Evolutionary conservation across 2,888 invertebrate genomes (phyloP).

Genomic region (Alcis repandata): DNA sequence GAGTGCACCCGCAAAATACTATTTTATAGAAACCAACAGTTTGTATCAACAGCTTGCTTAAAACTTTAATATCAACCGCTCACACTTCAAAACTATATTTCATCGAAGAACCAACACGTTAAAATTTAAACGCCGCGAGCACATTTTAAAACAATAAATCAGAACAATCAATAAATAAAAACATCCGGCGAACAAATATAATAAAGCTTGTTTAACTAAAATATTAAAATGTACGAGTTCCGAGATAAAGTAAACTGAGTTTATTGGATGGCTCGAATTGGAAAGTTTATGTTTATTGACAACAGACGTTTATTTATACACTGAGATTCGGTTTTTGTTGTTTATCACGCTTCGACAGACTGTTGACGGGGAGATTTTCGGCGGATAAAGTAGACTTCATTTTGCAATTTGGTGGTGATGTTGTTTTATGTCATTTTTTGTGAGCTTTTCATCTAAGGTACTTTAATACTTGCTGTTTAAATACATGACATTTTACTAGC

Average conservation of each 20-base stretch:
- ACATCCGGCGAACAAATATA: conserved; percentile 8
- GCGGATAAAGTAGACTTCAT: too few relatives aligned
- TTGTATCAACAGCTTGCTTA: too few relatives aligned
- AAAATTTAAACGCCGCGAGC: conserved; percentile 11
- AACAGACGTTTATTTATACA: neutral
- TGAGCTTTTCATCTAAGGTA: too few relatives aligned
- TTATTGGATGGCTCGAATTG: conserved; percentile 15
- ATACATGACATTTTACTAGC: too few relatives aligned
- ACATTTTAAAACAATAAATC: conserved; percentile 14
- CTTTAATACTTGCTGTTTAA: too few relatives aligned
- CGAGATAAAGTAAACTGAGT: conserved; percentile 10
- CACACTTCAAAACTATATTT: conserved; percentile 1
- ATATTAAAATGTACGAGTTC: conserved; percentile 24
- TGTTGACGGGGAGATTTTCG: neutral
- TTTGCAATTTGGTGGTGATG: too few relatives aligned
- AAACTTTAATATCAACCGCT: too few relatives aligned
- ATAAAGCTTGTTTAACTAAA: conserved; percentile 25
- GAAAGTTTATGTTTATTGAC: conserved; percentile 8
- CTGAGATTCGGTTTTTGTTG: conserved; percentile 2
- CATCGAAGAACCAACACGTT: conserved; percentile 4
- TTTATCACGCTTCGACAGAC: conserved; percentile 8
- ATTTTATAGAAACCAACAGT: too few relatives aligned
- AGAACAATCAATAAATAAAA: conserved; percentile 23
- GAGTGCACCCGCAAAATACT: too few relatives aligned
- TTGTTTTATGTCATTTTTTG: too few relatives aligned